Conservation (phyloP, 2,888 invertebrate species). For the Caenorhabditis auriculariae region DNA sequence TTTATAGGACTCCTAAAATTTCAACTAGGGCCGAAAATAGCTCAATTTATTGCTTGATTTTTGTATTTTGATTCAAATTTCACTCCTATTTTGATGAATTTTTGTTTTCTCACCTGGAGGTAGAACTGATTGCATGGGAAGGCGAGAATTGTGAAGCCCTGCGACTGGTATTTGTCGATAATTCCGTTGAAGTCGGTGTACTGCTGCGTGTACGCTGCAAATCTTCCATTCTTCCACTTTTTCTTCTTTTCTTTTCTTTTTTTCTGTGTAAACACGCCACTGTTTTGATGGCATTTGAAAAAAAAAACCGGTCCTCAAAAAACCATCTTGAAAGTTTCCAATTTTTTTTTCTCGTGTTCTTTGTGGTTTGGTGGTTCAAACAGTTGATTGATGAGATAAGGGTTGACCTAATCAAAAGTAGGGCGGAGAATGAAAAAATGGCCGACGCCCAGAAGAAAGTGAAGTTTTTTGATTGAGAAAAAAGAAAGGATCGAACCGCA, state of each 20-base stretch:
- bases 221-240: neutral
- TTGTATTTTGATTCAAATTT: too few relatives aligned
- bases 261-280: neutral
- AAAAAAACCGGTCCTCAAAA: too few relatives aligned
- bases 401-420: neutral
- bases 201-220: constrained; percentile 63
- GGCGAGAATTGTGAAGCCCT: constrained; percentile 59
- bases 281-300: too few relatives aligned
- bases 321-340: too few relatives aligned
- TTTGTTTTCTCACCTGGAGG: constrained; percentile 35
- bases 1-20: too few relatives aligned
- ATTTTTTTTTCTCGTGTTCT: neutral
- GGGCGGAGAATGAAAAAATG: constrained; percentile 8
- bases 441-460: neutral
- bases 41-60: too few relatives aligned
- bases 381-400: neutral
- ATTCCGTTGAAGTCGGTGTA: constrained; percentile 63
- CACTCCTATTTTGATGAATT: neutral
- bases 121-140: constrained; percentile 64
- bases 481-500: constrained; percentile 55
- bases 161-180: constrained; percentile 56
- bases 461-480: neutral
- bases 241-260: neutral
- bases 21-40: too few relatives aligned
- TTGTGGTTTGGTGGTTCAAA: neutral